A percentile compares a stretch with the other conserved stretches of the same genome.
These are phyloP conservation scores for Ooceraea biroi DNA, from an alignment of 1,140 invertebrate genomes.

Conservation along the genomic window DNA sequence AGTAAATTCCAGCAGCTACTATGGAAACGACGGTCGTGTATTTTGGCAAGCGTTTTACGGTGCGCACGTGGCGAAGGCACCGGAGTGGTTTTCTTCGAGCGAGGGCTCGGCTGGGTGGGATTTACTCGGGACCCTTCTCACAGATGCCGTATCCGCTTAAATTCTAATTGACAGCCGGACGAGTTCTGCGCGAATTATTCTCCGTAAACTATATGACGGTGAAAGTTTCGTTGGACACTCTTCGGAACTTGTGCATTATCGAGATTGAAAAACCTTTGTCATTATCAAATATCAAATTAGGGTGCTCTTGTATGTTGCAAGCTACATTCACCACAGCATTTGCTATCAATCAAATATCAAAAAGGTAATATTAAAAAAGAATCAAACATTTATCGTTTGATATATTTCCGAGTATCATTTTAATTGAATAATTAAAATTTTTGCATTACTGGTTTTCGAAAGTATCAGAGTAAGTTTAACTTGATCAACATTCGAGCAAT, in stretches of 20 bases:
- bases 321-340: neutral
- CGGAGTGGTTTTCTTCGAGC: constrained; percentile 18
- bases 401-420: neutral
- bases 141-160: constrained; percentile 12
- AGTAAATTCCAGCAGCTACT: constrained; percentile 71
- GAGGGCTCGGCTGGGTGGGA: neutral
- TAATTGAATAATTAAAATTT: no score
- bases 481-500: neutral
- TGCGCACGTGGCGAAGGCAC: constrained; percentile 27
- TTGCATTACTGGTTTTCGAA: neutral
- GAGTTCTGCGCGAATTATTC: neutral
- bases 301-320: neutral
- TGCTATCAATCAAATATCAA: neutral
- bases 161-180: constrained; percentile 37
- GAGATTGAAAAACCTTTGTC: neutral
- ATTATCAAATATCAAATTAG: neutral
- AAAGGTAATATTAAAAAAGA: neutral
- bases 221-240: neutral
- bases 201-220: neutral
- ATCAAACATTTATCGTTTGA: neutral
- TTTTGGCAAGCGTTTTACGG: constrained; percentile 44
- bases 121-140: constrained; percentile 24
- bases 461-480: neutral
- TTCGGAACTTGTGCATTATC: neutral
- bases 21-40: constrained; percentile 73